Conservation (phyloP, 1,140 invertebrate genomes). For the Vollenhovia emeryi region DNA sequence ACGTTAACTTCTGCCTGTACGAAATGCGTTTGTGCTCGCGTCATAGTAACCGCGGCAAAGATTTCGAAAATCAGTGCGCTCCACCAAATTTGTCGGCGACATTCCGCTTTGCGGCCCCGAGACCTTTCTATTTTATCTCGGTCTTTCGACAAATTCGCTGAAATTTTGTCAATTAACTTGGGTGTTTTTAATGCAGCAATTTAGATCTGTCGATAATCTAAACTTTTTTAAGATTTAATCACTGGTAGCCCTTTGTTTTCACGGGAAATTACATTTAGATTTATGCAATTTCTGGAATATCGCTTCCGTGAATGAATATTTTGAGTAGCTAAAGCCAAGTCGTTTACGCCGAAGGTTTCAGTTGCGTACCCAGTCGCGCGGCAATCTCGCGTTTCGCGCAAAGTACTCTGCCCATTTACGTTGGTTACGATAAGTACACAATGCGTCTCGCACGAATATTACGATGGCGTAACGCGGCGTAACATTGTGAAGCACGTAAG, state of each 20-base stretch:
- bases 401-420: slow-evolving; percentile 22
- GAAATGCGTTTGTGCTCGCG: neutral
- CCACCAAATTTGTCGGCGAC: neutral
- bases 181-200: neutral
- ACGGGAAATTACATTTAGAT: neutral
- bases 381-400: slow-evolving; percentile 7
- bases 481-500: slow-evolving; percentile 7
- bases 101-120: neutral
- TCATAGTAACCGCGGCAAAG: neutral
- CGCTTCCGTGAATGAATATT: neutral
- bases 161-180: neutral
- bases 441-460: slow-evolving; percentile 29
- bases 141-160: neutral
- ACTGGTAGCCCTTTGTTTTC: neutral
- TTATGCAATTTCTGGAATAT: neutral
- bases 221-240: neutral
- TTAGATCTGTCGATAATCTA: neutral
- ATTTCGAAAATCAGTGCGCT: neutral
- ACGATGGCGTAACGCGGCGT: slow-evolving; percentile 24
- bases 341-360: neutral
- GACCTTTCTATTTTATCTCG: neutral
- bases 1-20: neutral
- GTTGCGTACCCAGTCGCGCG: neutral
- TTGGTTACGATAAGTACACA: slow-evolving; percentile 30
- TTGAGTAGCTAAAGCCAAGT: neutral